Evolutionary conservation across 2,113 vertebrate genomes (phyloP), one percentile per base, ranked within the genome.

Genomic region (Helogale parvula): DNA sequence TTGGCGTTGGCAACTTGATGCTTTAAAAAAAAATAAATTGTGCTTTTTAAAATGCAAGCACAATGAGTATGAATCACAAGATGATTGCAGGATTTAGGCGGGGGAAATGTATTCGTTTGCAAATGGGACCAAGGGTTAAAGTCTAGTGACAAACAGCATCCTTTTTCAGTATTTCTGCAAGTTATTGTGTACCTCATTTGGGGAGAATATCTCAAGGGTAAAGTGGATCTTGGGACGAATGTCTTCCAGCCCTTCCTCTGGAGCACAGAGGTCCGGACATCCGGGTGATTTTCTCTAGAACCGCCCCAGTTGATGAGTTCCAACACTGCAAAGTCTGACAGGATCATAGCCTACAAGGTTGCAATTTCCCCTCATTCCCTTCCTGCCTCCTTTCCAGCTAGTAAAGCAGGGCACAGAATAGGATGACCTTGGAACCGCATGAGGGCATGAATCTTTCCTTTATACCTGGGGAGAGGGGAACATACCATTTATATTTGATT

Each of bases 91-190:
- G n/a, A 57, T 52, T 89, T n/a, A 5, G 21, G 57, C 45, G 6
- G 52, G 54, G 54, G 6, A 7, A 2, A 23, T 60, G 57, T 41
- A 45, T 31, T 50, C 14, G 50, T 86, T 60, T 25, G 35, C 52
- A 45, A 6, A 65, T 3, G n/a, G 31, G 16, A 41, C 38, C 23
- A 31, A 13, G 45, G 23, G 25, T 35, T 38, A 81, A 72, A 33
- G 27, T n/a, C 2, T 2, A 8, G 19, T 4, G 63, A 45, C 15
- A 19, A 29, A 50, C 4, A 33, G 0, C 27, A 0, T 16, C 10
- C 19, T 66, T 68, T 84, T 33, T 3, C 33, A 41, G 41, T 69
- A 16, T 72, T 74, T 71, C 47, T 94, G 31, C n/a, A n/a, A 25
- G 21, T 60, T 54, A 92, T 17, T 1, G 60, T 17, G 68, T 92